phyloP scores from a whole-genome alignment of 2,113 vertebrate species.

The Catharus minimus region DNA sequence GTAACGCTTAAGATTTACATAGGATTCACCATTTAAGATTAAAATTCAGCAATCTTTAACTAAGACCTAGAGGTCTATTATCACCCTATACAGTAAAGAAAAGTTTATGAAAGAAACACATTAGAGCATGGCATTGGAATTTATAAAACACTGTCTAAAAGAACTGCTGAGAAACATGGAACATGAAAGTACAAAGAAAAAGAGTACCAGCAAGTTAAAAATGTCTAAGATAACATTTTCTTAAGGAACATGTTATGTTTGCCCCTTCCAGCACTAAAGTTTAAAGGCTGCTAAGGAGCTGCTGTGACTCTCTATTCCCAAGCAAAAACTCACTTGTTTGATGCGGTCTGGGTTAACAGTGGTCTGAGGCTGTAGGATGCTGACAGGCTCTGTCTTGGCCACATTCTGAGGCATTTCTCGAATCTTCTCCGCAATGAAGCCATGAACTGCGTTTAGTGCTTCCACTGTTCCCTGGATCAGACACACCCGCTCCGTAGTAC shows the following conservation, averaged over 20 bases:
- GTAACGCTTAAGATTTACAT: not conserved
- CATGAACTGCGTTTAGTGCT: slow-evolving; percentile 97
- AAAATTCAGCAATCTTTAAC: not conserved
- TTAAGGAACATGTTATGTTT: not conserved
- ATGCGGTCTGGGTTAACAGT: slow-evolving; percentile 98
- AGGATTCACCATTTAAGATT: not conserved
- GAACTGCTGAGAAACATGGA: slow-evolving; percentile 21
- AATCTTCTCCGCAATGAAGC: slow-evolving; percentile 99
- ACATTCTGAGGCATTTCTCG: slow-evolving; percentile 99
- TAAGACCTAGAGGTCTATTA: not conserved
- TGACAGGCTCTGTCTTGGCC: slow-evolving; percentile 98
- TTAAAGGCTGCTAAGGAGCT: slow-evolving; percentile 59
- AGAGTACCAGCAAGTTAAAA: slow-evolving; percentile 13
- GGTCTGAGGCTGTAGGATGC: slow-evolving; percentile 98
- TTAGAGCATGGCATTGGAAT: not conserved
- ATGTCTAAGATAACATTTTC: slow-evolving; percentile 8
- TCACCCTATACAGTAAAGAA: not conserved
- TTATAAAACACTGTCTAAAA: not conserved
- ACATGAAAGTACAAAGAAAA: not conserved
- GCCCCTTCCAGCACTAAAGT: slow-evolving; percentile 7
- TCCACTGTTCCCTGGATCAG: slow-evolving; percentile 99
- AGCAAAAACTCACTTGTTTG: slow-evolving; percentile 93
- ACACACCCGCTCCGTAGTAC: slow-evolving; percentile 97
- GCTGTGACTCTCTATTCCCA: slow-evolving; percentile 65
- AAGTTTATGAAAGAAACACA: not conserved